These are phyloP conservation scores for Tympanuchus pallidicinctus DNA, from an alignment of 2,113 vertebrate species.

Conservation along the genomic window DNA sequence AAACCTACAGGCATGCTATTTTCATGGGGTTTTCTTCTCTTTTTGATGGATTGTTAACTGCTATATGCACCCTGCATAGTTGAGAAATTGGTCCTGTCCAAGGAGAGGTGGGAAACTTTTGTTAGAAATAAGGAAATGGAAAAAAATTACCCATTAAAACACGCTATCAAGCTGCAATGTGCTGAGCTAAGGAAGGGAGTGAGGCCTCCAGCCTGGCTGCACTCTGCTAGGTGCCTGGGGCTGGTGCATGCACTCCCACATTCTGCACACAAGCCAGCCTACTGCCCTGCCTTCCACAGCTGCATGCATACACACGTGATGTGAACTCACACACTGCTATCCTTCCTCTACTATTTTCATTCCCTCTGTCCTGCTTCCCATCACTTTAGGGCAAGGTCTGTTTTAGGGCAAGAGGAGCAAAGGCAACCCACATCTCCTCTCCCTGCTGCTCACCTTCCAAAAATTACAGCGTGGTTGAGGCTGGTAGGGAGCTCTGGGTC, in stretches of 20 bases:
- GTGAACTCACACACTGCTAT: not conserved
- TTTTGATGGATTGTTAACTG: conserved; percentile 5
- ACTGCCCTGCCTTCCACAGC: not conserved
- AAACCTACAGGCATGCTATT: conserved; percentile 31
- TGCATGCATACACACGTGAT: not conserved
- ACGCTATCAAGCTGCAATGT: not conserved
- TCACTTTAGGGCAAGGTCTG: not conserved
- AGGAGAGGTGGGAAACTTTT: not conserved
- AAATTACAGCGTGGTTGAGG: not conserved
- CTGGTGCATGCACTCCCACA: not conserved
- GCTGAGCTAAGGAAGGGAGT: not conserved
- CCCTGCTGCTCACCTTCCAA: not conserved
- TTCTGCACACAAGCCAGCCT: not conserved
- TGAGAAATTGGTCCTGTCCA: not conserved
- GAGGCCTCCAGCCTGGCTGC: not conserved
- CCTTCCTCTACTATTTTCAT: not conserved
- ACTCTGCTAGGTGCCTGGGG: not conserved
- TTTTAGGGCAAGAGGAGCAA: too few relatives aligned
- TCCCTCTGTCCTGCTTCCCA: not conserved
- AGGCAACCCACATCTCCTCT: not conserved
- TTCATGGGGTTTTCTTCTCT: not conserved
- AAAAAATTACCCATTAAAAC: not conserved
- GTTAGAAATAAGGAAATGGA: not conserved
- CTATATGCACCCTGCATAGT: not conserved
- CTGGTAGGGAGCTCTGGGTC: not conserved